Evolutionary conservation across 2,888 invertebrate species (phyloP).

Genomic region (Schizaphis graminum): DNA sequence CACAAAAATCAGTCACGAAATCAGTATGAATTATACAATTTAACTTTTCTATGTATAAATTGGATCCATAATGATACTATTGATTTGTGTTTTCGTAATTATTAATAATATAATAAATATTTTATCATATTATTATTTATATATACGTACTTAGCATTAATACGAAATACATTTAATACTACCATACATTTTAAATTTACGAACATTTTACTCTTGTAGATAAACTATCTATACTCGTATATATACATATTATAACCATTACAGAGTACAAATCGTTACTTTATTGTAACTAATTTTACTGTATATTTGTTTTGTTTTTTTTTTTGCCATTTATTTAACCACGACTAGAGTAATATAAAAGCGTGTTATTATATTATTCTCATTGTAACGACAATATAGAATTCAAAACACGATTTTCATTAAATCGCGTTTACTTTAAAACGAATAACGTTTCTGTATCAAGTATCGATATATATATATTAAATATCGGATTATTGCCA

Average conservation of each 20-base stretch:
- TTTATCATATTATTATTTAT: too few relatives aligned
- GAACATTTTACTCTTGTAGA: too few relatives aligned
- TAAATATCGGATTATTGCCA: constrained; percentile 9
- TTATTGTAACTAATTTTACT: not conserved
- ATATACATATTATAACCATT: not conserved
- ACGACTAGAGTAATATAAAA: not conserved
- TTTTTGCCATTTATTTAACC: not conserved
- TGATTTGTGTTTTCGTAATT: not conserved
- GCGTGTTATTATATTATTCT: not conserved
- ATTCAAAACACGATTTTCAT: constrained; percentile 54
- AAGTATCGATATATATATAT: constrained; percentile 16
- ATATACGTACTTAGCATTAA: too few relatives aligned
- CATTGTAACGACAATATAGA: not conserved
- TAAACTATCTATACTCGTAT: too few relatives aligned
- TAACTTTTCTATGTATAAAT: not conserved
- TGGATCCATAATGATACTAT: not conserved
- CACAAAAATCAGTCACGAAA: not conserved
- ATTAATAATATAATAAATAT: not conserved
- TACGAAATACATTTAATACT: too few relatives aligned
- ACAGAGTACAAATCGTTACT: not conserved
- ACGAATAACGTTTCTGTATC: not conserved
- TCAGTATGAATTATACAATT: not conserved
- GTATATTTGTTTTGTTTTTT: not conserved
- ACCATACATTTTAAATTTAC: too few relatives aligned
- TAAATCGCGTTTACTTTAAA: constrained; percentile 44